Conservation (phyloP, 2,888 invertebrate species). For the Malacosoma neustria region DNA sequence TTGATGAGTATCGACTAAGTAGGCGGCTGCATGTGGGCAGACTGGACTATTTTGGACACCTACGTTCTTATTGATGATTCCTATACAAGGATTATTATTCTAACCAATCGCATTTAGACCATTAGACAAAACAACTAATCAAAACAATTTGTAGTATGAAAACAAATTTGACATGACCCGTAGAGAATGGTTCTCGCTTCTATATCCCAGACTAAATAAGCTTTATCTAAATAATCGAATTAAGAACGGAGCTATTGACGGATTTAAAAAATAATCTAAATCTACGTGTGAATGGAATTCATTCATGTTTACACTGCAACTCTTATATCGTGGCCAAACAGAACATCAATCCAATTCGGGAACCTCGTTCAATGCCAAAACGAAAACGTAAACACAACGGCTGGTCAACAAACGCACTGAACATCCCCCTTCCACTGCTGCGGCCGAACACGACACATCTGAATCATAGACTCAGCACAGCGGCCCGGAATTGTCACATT, state of each 20-base stretch:
- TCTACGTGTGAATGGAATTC: conserved; percentile 21
- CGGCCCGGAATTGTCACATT: conserved; percentile 37
- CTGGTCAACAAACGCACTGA: conserved; percentile 49
- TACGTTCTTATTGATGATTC: conserved; percentile 37
- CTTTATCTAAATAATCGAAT: not conserved
- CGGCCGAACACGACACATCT: conserved; percentile 27
- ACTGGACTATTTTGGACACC: conserved; percentile 47
- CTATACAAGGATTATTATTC: conserved; percentile 30
- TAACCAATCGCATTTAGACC: conserved; percentile 8
- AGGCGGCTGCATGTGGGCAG: conserved; percentile 45
- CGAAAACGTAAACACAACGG: conserved; percentile 59
- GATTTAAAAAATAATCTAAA: conserved; percentile 1
- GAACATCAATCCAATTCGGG: conserved; percentile 54
- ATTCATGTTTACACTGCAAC: conserved; percentile 41
- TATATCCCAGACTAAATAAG: not conserved
- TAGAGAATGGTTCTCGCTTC: not conserved
- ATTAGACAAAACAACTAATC: conserved; percentile 7
- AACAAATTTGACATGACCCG: not conserved
- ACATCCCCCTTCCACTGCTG: conserved; percentile 30
- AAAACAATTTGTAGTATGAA: conserved; percentile 5
- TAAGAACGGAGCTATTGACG: not conserved
- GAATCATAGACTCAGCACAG: conserved; percentile 24
- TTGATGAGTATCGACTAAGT: conserved; percentile 53
- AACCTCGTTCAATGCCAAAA: conserved; percentile 59
- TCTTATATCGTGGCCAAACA: conserved; percentile 41